Percentiles rank a stretch among this genome's conserved stretches.
Conservation (phyloP, 2,113 vertebrate species). For the Peromyscus leucopus region DNA sequence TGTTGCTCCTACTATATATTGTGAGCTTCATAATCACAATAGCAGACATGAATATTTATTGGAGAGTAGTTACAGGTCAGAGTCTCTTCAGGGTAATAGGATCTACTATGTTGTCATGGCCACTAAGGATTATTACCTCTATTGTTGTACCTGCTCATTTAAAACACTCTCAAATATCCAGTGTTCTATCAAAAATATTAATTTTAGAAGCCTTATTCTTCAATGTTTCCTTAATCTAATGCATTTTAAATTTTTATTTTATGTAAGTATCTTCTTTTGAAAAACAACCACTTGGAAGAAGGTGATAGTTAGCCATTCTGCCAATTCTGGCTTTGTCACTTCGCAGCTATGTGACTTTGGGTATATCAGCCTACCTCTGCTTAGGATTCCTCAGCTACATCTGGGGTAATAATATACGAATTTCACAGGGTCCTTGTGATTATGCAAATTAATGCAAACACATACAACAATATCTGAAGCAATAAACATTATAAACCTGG, state of each 20-base stretch:
- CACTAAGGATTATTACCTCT: background rate
- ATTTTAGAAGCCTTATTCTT: background rate
- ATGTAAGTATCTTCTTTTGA: slow-evolving; percentile 30
- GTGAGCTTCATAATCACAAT: background rate
- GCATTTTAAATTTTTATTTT: background rate
- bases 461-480: background rate
- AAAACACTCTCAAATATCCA: background rate
- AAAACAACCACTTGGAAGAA: background rate
- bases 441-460: slow-evolving; percentile 25
- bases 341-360: background rate
- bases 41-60: background rate
- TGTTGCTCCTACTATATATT: background rate
- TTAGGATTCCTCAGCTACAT: slow-evolving; percentile 42
- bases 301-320: background rate
- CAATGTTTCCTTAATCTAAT: background rate
- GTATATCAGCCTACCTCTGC: background rate
- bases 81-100: background rate
- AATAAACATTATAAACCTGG: background rate
- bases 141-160: slow-evolving; percentile 10
- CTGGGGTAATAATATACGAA: background rate
- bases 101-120: background rate
- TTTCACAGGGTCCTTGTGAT: background rate
- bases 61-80: background rate
- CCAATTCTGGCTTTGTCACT: background rate
- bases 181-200: background rate